phyloP scores from a whole-genome alignment of 2,888 invertebrate species.

The Meandrusa payeni region DNA sequence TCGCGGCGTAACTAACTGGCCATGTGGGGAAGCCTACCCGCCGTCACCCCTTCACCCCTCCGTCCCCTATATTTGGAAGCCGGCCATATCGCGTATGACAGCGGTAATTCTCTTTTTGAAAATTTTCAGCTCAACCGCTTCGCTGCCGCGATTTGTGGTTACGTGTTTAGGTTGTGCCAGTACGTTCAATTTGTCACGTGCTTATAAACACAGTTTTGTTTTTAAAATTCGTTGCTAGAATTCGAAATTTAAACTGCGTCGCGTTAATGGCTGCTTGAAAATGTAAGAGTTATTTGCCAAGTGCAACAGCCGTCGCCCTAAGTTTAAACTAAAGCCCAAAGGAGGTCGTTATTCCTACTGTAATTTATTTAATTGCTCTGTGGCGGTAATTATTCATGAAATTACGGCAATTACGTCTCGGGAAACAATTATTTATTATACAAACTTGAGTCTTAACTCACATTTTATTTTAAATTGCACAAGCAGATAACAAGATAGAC shows the following conservation, averaged over 20 bases:
- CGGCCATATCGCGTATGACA: conserved; percentile 78
- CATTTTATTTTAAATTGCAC: conserved; percentile 75
- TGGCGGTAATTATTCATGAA: conserved; percentile 81
- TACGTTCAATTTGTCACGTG: conserved; percentile 48
- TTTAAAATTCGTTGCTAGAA: conserved; percentile 26
- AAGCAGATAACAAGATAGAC: conserved; percentile 63
- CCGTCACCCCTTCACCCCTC: conserved; percentile 37
- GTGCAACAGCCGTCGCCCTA: conserved; percentile 67
- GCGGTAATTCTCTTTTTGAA: conserved; percentile 72
- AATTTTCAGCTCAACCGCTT: conserved; percentile 62
- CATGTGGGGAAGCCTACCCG: conserved; percentile 65
- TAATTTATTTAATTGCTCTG: conserved; percentile 81
- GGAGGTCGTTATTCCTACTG: conserved; percentile 75
- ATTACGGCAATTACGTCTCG: conserved; percentile 79
- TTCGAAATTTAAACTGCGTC: conserved; percentile 22
- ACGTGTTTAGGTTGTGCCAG: conserved; percentile 60
- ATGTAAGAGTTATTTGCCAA: conserved; percentile 48
- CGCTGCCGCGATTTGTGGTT: conserved; percentile 64
- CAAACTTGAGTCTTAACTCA: conserved; percentile 78
- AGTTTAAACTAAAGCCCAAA: conserved; percentile 73
- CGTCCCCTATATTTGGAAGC: conserved; percentile 61
- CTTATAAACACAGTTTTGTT: conserved; percentile 28
- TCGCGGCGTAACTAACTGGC: conserved; percentile 82
- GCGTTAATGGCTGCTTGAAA: conserved; percentile 34
- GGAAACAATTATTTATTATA: conserved; percentile 80